Conservation (phyloP, 2,113 vertebrate species). For the Tor tambroides region DNA sequence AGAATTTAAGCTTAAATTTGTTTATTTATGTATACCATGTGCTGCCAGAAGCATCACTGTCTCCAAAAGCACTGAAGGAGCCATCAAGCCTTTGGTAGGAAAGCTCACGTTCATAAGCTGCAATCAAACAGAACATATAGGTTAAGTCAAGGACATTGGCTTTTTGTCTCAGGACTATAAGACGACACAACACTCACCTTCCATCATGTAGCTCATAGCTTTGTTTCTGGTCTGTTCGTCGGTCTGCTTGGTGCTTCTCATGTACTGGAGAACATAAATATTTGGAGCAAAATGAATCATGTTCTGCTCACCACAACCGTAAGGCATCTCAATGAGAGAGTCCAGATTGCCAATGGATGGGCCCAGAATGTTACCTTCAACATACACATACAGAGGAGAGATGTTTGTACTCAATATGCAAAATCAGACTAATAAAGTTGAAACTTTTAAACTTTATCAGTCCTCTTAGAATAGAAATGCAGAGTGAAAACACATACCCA, state of each 20-base stretch:
- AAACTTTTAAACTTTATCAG: too few relatives aligned
- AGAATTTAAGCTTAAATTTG: neutral
- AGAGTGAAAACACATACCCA: conserved; percentile 77
- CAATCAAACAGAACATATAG: conserved; percentile 27
- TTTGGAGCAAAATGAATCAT: conserved; percentile 94
- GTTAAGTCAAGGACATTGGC: neutral
- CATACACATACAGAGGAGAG: conserved; percentile 20
- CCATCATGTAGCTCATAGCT: conserved; percentile 80
- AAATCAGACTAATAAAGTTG: neutral
- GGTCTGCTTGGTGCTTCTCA: conserved; percentile 76
- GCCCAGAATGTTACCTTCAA: conserved; percentile 86
- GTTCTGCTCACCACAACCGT: conserved; percentile 94
- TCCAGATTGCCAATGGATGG: conserved; percentile 86
- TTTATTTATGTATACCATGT: conserved; percentile 79
- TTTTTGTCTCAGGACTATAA: neutral
- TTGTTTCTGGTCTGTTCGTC: conserved; percentile 66
- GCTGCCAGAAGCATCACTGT: conserved; percentile 85
- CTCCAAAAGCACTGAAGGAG: conserved; percentile 94
- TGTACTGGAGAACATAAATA: conserved; percentile 88
- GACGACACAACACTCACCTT: conserved; percentile 72
- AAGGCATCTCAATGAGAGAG: conserved; percentile 86
- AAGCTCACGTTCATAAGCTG: conserved; percentile 90
- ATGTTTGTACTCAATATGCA: neutral
- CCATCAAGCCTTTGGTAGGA: conserved; percentile 87
- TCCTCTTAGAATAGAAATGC: neutral